Conservation (phyloP, 1,140 invertebrate species). For the Chrysomallon squamiferum region DNA sequence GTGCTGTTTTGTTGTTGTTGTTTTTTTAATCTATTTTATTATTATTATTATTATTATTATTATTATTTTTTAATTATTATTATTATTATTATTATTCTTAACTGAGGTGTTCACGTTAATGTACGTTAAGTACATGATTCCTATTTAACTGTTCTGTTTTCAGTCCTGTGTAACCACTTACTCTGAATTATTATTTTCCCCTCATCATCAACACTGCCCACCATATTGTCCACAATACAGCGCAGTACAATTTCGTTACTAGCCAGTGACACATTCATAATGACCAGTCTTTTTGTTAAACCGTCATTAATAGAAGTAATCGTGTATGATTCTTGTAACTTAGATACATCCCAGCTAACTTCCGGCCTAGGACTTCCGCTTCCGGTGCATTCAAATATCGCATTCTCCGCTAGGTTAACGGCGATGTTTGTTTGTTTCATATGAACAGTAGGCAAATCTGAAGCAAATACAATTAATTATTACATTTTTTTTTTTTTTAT, state of each 20-base stretch:
- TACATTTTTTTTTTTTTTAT: too few species aligned
- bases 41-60: too few species aligned
- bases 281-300: too few species aligned
- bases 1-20: too few species aligned
- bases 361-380: slow-evolving; percentile 5
- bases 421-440: neutral
- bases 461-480: neutral
- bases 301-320: neutral
- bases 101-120: too few species aligned
- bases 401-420: neutral
- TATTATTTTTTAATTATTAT: too few species aligned
- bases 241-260: neutral
- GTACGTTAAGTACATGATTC: too few species aligned
- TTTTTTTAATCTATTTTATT: too few species aligned
- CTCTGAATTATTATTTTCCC: neutral
- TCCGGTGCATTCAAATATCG: neutral
- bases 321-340: neutral
- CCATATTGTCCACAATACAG: neutral
- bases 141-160: too few species aligned
- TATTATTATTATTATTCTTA: too few species aligned
- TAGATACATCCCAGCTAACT: neutral
- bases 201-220: neutral
- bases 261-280: too few species aligned
- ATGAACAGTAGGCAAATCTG: neutral
- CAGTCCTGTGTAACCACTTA: too few species aligned